These are phyloP conservation scores for Desmodus rotundus DNA, from an alignment of 2,113 vertebrate genomes.

Conservation along the genomic window DNA sequence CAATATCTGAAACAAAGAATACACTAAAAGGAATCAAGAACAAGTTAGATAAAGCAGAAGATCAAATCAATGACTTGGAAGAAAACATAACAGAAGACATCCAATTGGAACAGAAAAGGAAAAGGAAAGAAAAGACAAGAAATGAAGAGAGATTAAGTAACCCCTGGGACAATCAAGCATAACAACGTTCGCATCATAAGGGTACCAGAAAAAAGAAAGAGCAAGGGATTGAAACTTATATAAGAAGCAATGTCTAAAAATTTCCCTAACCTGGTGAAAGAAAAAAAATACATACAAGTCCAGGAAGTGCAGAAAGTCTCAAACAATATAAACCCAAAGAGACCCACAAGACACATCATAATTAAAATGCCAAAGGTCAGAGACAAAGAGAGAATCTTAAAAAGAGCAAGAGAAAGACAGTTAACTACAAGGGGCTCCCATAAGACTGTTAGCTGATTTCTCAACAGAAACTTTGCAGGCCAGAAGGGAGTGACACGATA, in stretches of 20 bases:
- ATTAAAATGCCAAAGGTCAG: not conserved
- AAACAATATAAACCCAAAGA: not conserved
- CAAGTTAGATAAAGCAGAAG: not conserved
- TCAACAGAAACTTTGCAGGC: not conserved
- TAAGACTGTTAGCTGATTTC: not conserved
- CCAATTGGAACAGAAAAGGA: not conserved
- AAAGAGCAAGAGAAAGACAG: not conserved
- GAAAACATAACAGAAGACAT: not conserved
- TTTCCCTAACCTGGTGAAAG: not conserved
- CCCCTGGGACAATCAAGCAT: not conserved
- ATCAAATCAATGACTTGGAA: not conserved
- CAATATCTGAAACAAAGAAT: not conserved
- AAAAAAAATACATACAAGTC: not conserved
- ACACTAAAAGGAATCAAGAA: not conserved
- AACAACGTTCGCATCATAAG: not conserved
- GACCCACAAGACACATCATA: not conserved
- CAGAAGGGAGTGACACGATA: not conserved
- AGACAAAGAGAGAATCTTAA: not conserved
- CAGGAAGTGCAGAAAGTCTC: not conserved
- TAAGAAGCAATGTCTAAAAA: not conserved
- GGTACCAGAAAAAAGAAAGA: not conserved
- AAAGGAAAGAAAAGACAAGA: not conserved
- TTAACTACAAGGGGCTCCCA: not conserved
- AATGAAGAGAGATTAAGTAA: not conserved
- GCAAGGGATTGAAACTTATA: not conserved